These are phyloP conservation scores for Fregata magnificens DNA, from an alignment of 2,113 vertebrate species.

Conservation along the genomic window DNA sequence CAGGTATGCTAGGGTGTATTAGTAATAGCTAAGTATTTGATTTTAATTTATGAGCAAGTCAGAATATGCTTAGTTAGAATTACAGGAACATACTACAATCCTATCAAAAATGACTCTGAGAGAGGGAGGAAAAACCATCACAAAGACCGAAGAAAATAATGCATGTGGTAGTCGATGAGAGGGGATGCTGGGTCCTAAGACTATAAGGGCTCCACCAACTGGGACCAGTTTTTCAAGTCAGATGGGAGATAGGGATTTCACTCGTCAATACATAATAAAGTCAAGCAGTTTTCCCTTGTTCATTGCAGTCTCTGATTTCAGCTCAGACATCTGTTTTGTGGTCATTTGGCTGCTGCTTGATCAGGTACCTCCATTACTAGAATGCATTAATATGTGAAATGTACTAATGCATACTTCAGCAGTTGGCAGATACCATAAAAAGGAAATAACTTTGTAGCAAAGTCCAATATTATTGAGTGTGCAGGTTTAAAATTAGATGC, in stretches of 20 bases:
- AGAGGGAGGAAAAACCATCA: not conserved
- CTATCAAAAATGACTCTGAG: not conserved
- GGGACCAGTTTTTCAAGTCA: not conserved
- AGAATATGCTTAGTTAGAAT: not conserved
- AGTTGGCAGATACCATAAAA: slow-evolving; percentile 19
- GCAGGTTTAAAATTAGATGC: slow-evolving; percentile 42
- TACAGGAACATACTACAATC: not conserved
- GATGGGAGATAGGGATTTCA: not conserved
- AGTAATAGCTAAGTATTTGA: not conserved
- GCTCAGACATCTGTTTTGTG: not conserved
- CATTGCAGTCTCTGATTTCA: not conserved
- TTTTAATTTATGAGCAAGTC: not conserved
- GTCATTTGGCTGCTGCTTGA: not conserved
- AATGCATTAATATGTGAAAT: not conserved
- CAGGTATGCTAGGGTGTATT: not conserved
- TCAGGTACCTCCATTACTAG: not conserved
- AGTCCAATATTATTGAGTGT: slow-evolving; percentile 21
- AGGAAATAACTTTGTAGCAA: slow-evolving; percentile 15
- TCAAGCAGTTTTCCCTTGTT: not conserved
- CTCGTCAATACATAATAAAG: not conserved
- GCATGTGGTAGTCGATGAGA: not conserved
- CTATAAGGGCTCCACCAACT: not conserved
- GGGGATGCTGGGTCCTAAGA: not conserved
- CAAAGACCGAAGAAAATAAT: not conserved
- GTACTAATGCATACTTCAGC: slow-evolving; percentile 11